Evolutionary conservation across 2,113 vertebrate species (phyloP).

Genomic region (Gymnogyps californianus): DNA sequence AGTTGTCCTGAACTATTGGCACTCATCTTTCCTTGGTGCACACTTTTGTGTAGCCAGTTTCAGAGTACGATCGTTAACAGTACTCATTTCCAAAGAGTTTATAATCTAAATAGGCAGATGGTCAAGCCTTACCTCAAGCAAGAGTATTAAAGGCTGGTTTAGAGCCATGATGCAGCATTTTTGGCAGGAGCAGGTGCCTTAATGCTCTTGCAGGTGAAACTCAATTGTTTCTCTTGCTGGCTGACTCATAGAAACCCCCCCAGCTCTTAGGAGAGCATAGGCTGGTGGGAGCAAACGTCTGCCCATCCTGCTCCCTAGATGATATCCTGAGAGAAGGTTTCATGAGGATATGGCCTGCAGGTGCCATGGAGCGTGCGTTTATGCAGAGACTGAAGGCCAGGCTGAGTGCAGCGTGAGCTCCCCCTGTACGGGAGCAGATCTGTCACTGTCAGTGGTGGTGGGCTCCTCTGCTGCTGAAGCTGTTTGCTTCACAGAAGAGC

Average conservation of each 20-base stretch:
- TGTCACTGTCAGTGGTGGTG: not conserved
- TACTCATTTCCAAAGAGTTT: not conserved
- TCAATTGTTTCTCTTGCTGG: not conserved
- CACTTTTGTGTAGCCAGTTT: not conserved
- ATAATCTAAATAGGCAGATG: not conserved
- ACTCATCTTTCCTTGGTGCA: not conserved
- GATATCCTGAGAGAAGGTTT: not conserved
- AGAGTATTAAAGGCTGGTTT: not conserved
- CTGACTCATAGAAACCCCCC: not conserved
- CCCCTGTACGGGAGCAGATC: not conserved
- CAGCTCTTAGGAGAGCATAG: not conserved
- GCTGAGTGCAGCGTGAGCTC: not conserved
- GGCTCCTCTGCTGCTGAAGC: not conserved
- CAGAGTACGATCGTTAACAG: not conserved
- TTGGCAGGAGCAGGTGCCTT: not conserved
- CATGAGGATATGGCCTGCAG: not conserved
- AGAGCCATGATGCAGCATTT: not conserved
- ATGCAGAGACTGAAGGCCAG: not conserved
- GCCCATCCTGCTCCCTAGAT: not conserved
- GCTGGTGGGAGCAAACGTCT: not conserved
- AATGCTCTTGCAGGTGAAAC: not conserved
- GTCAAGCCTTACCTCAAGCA: not conserved
- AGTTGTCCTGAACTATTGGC: not conserved
- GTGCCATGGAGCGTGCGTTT: not conserved
- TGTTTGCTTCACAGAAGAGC: not conserved